These are phyloP conservation scores for Drosophila nr. perissopoda DNA, from an alignment of 2,888 invertebrate genomes.

Conservation along the genomic window DNA sequence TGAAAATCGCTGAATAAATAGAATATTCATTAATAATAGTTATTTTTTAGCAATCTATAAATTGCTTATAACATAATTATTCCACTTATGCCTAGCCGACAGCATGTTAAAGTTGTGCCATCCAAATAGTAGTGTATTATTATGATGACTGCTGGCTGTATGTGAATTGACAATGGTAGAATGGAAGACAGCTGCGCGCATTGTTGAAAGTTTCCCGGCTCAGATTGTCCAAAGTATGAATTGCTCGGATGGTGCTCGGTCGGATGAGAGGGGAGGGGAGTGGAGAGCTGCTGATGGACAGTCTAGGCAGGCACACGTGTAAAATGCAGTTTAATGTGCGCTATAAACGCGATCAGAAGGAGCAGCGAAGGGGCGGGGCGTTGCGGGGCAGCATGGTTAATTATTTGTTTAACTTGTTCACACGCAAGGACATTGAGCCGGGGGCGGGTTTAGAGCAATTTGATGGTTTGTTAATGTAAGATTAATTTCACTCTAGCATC, in stretches of 20 bases:
- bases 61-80: background rate
- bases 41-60: background rate
- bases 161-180: slow-evolving; percentile 35
- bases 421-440: slow-evolving; percentile 57
- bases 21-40: background rate
- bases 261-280: background rate
- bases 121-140: slow-evolving; percentile 41
- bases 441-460: slow-evolving; percentile 34
- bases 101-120: background rate
- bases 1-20: background rate
- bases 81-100: background rate
- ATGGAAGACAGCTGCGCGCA: slow-evolving; percentile 78
- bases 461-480: slow-evolving; percentile 70
- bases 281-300: slow-evolving; percentile 7
- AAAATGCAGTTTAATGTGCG: slow-evolving; percentile 77
- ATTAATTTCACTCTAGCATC: slow-evolving; percentile 80
- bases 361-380: background rate
- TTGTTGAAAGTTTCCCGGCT: slow-evolving; percentile 83
- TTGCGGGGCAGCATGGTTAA: slow-evolving; percentile 58
- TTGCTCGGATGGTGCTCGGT: background rate
- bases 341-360: slow-evolving; percentile 66
- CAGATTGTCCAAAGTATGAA: slow-evolving; percentile 63
- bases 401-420: slow-evolving; percentile 78
- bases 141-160: slow-evolving; percentile 47
- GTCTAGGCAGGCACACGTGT: slow-evolving; percentile 56